phyloP scores from a whole-genome alignment of 2,888 invertebrate species.

The Lithophane semibrunnea region DNA sequence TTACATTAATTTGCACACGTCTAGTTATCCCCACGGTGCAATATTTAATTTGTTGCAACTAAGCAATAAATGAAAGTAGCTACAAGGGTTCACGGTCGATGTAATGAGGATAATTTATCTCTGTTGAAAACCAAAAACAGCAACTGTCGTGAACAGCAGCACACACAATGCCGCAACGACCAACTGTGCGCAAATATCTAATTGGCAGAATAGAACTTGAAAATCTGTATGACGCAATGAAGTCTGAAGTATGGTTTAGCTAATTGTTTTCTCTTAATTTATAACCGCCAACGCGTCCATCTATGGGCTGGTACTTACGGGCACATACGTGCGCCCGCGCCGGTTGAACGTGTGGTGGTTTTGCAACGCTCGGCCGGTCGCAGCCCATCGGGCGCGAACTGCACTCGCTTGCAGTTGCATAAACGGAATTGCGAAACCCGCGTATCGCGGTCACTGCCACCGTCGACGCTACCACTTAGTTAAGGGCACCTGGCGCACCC shows the following conservation, averaged over 20 bases:
- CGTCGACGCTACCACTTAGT: slow-evolving; percentile 75
- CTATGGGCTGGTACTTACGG: slow-evolving; percentile 74
- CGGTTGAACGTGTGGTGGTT: slow-evolving; percentile 74
- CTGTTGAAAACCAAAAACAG: slow-evolving; percentile 9
- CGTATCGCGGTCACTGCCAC: slow-evolving; percentile 90
- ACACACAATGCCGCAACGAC: neutral
- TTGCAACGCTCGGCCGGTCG: slow-evolving; percentile 82
- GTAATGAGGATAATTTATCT: slow-evolving; percentile 3
- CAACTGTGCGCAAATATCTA: neutral
- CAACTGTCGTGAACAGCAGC: neutral
- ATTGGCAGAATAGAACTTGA: neutral
- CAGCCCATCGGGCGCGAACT: slow-evolving; percentile 85
- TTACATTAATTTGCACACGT: slow-evolving; percentile 18
- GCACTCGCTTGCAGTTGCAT: slow-evolving; percentile 88
- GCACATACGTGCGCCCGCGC: slow-evolving; percentile 77
- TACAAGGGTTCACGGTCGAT: slow-evolving; percentile 34
- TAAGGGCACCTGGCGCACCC: slow-evolving; percentile 85
- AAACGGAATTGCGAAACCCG: slow-evolving; percentile 84
- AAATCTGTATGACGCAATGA: slow-evolving; percentile 18
- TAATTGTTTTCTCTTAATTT: slow-evolving; percentile 66
- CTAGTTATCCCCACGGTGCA: slow-evolving; percentile 30
- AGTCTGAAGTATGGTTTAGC: slow-evolving; percentile 43
- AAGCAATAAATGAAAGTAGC: slow-evolving; percentile 45
- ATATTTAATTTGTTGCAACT: slow-evolving; percentile 20
- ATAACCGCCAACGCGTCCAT: slow-evolving; percentile 66